Conservation (phyloP, 2,113 vertebrate genomes). For the Zingel zingel region DNA sequence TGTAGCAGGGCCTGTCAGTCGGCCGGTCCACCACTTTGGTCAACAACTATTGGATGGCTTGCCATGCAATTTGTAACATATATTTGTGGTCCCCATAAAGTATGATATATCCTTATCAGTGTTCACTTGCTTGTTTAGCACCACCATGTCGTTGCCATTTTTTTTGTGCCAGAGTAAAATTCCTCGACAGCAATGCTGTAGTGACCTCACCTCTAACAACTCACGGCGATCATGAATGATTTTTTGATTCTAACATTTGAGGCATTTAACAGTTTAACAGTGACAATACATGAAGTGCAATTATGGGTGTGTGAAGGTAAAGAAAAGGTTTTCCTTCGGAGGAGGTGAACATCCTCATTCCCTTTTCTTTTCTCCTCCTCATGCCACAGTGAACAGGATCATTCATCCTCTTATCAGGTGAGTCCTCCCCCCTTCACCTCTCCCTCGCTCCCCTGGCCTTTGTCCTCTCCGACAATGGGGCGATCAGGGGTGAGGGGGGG, state of each 20-base stretch:
- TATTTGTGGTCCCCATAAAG: background rate
- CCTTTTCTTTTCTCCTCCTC: constrained; percentile 38
- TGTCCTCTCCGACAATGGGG: constrained; percentile 77
- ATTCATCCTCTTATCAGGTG: constrained; percentile 82
- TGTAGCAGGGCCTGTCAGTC: background rate
- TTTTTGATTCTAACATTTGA: background rate
- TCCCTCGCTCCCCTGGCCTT: constrained; percentile 65
- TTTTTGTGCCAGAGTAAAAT: too few species aligned
- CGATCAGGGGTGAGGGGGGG: constrained; percentile 54
- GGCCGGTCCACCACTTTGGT: background rate
- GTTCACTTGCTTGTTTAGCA: too few species aligned
- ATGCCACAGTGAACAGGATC: constrained; percentile 65
- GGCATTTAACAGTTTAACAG: background rate
- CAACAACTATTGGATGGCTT: background rate
- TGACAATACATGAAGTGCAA: background rate
- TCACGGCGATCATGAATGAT: background rate
- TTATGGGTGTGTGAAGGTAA: background rate
- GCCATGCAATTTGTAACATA: background rate
- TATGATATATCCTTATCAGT: too few species aligned
- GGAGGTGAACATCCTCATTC: constrained; percentile 22
- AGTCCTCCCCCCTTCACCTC: constrained; percentile 46
- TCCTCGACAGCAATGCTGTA: background rate
- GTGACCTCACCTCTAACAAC: too few species aligned
- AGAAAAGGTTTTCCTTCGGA: background rate
- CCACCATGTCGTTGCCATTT: too few species aligned